Percentiles rank a stretch among this genome's conserved stretches.
Conservation (phyloP, 2,888 invertebrate genomes). For the Orthosia incerta region DNA sequence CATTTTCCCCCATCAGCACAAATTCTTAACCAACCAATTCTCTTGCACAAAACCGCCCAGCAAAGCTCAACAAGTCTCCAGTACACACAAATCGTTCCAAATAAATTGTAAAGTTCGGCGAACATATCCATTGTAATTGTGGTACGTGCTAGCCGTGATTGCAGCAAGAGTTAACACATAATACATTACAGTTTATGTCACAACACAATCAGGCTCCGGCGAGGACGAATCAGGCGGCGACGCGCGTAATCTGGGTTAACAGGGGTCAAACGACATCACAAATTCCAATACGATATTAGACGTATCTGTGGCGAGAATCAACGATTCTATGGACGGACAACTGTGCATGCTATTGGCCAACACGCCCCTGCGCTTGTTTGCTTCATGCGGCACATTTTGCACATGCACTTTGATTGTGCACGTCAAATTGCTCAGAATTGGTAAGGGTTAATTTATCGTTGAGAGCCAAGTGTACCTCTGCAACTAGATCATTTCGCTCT, state of each 20-base stretch:
- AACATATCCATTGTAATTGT: conserved; percentile 89
- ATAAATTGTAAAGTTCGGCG: conserved; percentile 86
- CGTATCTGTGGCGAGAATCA: conserved; percentile 91
- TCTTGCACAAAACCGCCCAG: conserved; percentile 38
- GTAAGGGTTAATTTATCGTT: conserved; percentile 60
- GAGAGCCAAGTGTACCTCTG: conserved; percentile 24
- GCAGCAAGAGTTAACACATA: conserved; percentile 91
- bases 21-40: background rate
- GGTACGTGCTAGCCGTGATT: conserved; percentile 87
- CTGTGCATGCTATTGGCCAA: conserved; percentile 75
- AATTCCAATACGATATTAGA: conserved; percentile 93
- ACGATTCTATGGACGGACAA: conserved; percentile 83
- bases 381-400: conserved; percentile 64
- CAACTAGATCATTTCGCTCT: conserved; percentile 53
- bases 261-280: conserved; percentile 94
- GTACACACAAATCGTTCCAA: conserved; percentile 69
- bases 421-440: conserved; percentile 64
- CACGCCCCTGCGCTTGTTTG: conserved; percentile 60
- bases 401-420: conserved; percentile 67
- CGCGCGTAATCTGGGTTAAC: conserved; percentile 94
- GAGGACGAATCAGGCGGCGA: conserved; percentile 91
- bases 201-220: conserved; percentile 90
- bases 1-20: background rate
- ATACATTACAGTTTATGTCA: conserved; percentile 91
- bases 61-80: conserved; percentile 59